Base-by-base conservation (phyloP, 2,113 vertebrate species). In the Nymphicus hollandicus region DNA sequence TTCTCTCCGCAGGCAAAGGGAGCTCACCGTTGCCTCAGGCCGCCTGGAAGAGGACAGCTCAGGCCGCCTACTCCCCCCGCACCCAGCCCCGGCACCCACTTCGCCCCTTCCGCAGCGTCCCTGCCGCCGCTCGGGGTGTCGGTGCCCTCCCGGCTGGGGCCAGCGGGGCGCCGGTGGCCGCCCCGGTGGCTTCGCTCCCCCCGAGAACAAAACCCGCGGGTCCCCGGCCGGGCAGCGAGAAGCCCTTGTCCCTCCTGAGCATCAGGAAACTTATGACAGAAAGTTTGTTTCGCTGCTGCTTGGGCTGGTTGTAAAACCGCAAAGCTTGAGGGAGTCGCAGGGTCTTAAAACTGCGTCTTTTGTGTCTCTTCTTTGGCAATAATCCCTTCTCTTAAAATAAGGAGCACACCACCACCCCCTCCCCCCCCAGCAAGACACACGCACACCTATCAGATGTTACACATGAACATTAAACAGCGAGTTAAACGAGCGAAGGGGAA, bases 281-380 rank as follows among this genome's bases (percentile, higher is more conserved):
- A 86, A 96, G 72, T 95, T 93, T 68, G 29, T n/a, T 39, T 73
- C 64, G 0, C 39, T 43, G 72, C 39, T 43, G 53, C 72, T 46
- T 17, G 58, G 58, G 50, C n/a, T 29, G 35, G 8, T 4, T 39
- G 52, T 17, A 55, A 86, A 83, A 11, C 69, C 13, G 3, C 60
- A 23, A 68, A 55, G 64, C 60, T 91, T 73, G 83, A 77, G 53
- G 82, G 80, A 96, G 61, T 17, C 31, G 22, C 53, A 76, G 90
- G 33, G 68, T 83, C 53, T 91, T 78, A 50, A 95, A 94, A 68
- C 53, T 92, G 41, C 22, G 29, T 53, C 85, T 95, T 96, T 95
- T 95, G 85, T 97, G 82, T 70, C 55, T 89, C 58, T 95, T 94
- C 95, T 82, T 81, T 76, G 89, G 71, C 79, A 53, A 53, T 88